Percentiles rank a stretch among this genome's conserved stretches.
Conservation (phyloP, 2,888 invertebrate genomes). For the Sinotaia quadrata region DNA sequence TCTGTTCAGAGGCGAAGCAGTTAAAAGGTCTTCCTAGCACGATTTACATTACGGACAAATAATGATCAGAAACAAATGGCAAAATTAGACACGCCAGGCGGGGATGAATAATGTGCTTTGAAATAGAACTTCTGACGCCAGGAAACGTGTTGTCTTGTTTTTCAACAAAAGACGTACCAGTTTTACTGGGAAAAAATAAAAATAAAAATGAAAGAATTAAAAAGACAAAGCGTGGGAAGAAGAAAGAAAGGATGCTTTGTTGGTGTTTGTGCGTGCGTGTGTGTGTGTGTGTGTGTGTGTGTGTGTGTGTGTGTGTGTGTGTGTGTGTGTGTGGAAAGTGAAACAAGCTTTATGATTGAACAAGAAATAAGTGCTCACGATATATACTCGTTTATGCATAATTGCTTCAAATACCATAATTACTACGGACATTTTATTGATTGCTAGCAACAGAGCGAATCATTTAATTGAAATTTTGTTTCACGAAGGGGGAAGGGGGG, state of each 20-base stretch:
- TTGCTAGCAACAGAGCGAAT: too few relatives aligned
- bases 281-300: neutral
- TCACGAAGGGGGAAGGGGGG: too few relatives aligned
- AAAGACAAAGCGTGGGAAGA: neutral
- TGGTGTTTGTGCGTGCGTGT: neutral
- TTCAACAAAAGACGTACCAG: slow-evolving; percentile 3
- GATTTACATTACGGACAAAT: slow-evolving; percentile 23
- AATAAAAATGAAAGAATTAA: neutral
- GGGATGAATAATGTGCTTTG: slow-evolving; percentile 25
- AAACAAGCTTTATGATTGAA: too few relatives aligned
- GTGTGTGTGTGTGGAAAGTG: neutral
- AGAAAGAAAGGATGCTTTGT: neutral
- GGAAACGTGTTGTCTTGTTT: slow-evolving; percentile 22
- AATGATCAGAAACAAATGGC: slow-evolving; percentile 28
- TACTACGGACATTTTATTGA: too few relatives aligned
- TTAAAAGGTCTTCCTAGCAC: neutral
- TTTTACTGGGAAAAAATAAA: neutral
- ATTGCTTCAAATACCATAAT: too few relatives aligned
- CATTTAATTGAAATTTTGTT: too few relatives aligned
- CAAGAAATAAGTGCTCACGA: too few relatives aligned
- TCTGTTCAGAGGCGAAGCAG: neutral
- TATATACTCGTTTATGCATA: too few relatives aligned
- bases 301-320: neutral
- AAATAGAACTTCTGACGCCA: slow-evolving; percentile 25
- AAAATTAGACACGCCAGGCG: slow-evolving; percentile 19